Percentiles rank a stretch among this genome's conserved stretches.
These are phyloP conservation scores for Poecilia velifera DNA, from an alignment of 2,797 vertebrate genomes.

Conservation along the genomic window DNA sequence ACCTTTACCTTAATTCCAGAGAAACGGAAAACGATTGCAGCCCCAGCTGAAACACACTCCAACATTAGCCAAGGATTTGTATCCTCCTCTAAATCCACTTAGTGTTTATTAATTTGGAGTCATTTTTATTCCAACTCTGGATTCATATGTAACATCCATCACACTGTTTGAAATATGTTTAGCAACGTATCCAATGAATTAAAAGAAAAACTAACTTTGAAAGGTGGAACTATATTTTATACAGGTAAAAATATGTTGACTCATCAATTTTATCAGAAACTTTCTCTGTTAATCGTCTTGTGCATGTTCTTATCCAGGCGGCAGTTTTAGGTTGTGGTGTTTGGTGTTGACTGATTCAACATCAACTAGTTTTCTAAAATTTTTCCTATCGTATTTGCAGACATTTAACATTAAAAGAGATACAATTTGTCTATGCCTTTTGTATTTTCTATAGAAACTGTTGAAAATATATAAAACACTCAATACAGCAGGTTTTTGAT, in stretches of 20 bases:
- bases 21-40: neutral
- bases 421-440: neutral
- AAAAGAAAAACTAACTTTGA: no score
- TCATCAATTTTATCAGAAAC: neutral
- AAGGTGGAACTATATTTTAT: no score
- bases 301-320: neutral
- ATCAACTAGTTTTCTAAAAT: neutral
- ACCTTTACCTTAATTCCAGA: neutral
- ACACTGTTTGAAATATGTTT: neutral
- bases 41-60: neutral
- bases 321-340: neutral
- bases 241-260: neutral
- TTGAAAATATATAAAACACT: neutral
- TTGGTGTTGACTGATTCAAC: no score
- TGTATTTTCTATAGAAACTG: neutral
- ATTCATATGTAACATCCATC: neutral
- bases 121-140: neutral
- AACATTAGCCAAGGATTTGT: neutral
- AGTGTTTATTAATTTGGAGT: neutral
- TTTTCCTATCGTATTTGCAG: neutral
- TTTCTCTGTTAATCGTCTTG: neutral
- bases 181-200: no score
- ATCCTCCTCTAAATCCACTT: neutral
- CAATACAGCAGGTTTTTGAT: neutral
- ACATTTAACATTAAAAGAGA: neutral